Conservation (phyloP, 2,113 vertebrate genomes). For the Acinonyx jubatus region DNA sequence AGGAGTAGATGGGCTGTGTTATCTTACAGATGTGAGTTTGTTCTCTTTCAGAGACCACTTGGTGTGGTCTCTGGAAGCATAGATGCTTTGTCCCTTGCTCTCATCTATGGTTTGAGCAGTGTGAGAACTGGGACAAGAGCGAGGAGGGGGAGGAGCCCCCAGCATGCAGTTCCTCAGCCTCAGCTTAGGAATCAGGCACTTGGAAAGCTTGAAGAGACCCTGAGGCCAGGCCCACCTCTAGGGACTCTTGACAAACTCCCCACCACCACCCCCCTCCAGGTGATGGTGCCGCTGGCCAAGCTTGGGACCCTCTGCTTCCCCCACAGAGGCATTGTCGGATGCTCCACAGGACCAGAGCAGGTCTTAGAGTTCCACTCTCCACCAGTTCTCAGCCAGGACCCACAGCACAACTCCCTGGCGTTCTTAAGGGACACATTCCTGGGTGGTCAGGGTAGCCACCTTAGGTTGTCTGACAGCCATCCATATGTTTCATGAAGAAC, state of each 20-base stretch:
- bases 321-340: not conserved
- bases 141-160: not conserved
- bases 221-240: not conserved
- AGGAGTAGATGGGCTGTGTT: not conserved
- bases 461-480: not conserved
- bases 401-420: not conserved
- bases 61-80: not conserved
- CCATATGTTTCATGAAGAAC: not conserved
- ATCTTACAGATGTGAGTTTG: not conserved
- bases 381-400: not conserved
- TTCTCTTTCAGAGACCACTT: not conserved
- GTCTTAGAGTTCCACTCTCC: not conserved
- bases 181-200: not conserved
- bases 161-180: not conserved
- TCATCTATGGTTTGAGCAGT: slow-evolving; percentile 40
- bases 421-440: not conserved
- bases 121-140: slow-evolving; percentile 51
- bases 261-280: not conserved
- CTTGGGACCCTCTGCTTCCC: not conserved
- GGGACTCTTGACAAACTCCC: not conserved
- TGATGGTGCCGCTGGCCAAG: not conserved
- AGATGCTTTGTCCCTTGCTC: slow-evolving; percentile 6
- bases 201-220: not conserved
- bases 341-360: not conserved
- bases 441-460: not conserved